Evolutionary conservation across 2,888 invertebrate species (phyloP), one percentile per base, ranked within the genome.

Genomic region (Apoda limacodes): DNA sequence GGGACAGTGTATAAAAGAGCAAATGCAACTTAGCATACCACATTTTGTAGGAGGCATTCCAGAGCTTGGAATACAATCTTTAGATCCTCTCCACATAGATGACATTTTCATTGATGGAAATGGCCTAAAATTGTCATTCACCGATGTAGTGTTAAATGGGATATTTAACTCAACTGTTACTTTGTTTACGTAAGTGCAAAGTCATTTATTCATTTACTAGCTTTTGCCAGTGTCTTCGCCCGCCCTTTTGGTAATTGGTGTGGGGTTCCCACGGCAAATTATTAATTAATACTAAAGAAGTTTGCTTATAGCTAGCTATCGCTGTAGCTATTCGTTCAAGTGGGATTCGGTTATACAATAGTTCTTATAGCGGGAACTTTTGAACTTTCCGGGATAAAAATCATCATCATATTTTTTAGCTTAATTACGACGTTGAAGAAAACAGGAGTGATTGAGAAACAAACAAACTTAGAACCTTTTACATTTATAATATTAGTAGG

Each of bases 11-110:
- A 28, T 78, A 4, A 64, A 48, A 33, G 42, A 55, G 26, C 68
- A 75, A 37, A 75, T 78, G 11, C 45, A 52, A 19, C 42, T 35
- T 3, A 47, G 55, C 29, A 48, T 80, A 0, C 61, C 63, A 1
- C 25, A 48, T 11, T 78, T 81, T 44, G 54, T 71, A 0, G 68
- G 68, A 11, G 81, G 81, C 2, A 59, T 78, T 9, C 63, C 66
- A 0, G 64, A 72, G 40, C 35, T 72, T 15, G 63, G 48, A 3
- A 69, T 82, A 4, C 60, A 67, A 1, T 65, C 78, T 0, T 52
- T 60, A 29, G 81, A 81, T 23, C 81, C 81, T 3, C 55, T 70
- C 0, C 29, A 59, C 2, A 34, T 80, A 34, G 60, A 68, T 3
- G 65, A 80, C 40, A 70, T 80, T 21, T 38, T 51, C 3, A 61